A percentile compares a stretch with the other conserved stretches of the same genome.
Evolutionary conservation across 2,113 vertebrate species (phyloP).

Genomic region (Ciconia boyciana): DNA sequence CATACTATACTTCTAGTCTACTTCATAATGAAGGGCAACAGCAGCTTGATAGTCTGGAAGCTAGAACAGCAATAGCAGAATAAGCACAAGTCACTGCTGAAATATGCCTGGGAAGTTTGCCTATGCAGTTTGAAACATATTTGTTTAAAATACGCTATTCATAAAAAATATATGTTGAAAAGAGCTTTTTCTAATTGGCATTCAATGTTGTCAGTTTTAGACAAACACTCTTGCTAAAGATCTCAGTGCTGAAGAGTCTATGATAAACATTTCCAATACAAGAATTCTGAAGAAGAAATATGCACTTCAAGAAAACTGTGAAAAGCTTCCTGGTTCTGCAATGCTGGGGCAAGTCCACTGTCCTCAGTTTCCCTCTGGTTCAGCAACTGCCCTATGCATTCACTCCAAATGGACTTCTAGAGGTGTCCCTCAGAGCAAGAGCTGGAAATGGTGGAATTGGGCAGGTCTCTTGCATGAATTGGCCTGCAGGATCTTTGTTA

Average conservation of each 20-base stretch:
- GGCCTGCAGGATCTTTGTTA: background rate
- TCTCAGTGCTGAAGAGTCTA: background rate
- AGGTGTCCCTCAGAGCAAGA: background rate
- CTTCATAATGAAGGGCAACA: background rate
- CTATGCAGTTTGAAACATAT: background rate
- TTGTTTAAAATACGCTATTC: background rate
- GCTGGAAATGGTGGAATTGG: background rate
- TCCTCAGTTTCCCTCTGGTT: background rate
- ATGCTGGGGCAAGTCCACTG: background rate
- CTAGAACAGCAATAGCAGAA: background rate
- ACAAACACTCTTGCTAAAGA: background rate
- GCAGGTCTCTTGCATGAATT: background rate
- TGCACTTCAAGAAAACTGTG: background rate
- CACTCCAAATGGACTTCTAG: background rate
- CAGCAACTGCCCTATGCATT: background rate
- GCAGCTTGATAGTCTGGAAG: background rate
- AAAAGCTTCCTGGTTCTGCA: background rate
- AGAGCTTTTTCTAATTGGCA: background rate
- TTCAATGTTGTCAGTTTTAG: background rate
- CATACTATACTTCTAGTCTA: background rate
- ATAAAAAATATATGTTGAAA: background rate
- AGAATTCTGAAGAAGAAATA: background rate
- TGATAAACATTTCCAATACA: background rate
- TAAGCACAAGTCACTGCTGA: background rate
- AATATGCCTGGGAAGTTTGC: background rate